Conservation (phyloP, 2,797 vertebrate species). For the Chloroceryle amazona region DNA sequence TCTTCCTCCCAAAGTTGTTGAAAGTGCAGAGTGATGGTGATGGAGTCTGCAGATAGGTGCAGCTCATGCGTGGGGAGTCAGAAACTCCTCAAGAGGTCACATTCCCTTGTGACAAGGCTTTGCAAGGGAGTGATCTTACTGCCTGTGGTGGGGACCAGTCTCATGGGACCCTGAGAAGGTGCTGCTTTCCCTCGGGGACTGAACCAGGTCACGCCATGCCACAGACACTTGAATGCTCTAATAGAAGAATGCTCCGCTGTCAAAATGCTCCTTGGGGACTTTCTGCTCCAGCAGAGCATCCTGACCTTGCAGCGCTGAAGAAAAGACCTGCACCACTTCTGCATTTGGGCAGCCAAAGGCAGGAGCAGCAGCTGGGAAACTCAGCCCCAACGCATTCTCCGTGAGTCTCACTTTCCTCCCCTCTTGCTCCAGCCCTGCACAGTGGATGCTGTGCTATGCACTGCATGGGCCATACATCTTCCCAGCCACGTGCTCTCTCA, state of each 20-base stretch:
- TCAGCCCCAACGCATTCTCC: not conserved
- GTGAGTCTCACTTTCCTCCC: not conserved
- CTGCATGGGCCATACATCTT: not conserved
- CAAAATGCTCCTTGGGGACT: not conserved
- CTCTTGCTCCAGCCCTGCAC: rapidly evolving
- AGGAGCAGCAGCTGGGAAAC: not conserved
- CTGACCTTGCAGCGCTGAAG: not conserved
- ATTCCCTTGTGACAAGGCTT: no score
- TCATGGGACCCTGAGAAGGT: not conserved
- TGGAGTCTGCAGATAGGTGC: not conserved
- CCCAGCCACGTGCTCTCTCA: not conserved
- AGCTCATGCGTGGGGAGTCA: rapidly evolving
- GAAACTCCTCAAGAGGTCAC: not conserved
- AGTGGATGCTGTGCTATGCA: not conserved
- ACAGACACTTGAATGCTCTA: not conserved
- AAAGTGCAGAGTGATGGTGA: not conserved
- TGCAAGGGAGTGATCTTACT: not conserved
- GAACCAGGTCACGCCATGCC: rapidly evolving
- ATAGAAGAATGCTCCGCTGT: rapidly evolving
- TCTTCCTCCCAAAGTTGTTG: not conserved
- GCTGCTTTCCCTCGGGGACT: not conserved
- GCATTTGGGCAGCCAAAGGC: not conserved
- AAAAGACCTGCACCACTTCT: rapidly evolving
- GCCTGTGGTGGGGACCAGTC: not conserved
- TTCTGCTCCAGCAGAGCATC: not conserved